Percentiles rank a stretch among this genome's conserved stretches.
Conservation (phyloP, 2,888 invertebrate species). For the Xestia c-nigrum region DNA sequence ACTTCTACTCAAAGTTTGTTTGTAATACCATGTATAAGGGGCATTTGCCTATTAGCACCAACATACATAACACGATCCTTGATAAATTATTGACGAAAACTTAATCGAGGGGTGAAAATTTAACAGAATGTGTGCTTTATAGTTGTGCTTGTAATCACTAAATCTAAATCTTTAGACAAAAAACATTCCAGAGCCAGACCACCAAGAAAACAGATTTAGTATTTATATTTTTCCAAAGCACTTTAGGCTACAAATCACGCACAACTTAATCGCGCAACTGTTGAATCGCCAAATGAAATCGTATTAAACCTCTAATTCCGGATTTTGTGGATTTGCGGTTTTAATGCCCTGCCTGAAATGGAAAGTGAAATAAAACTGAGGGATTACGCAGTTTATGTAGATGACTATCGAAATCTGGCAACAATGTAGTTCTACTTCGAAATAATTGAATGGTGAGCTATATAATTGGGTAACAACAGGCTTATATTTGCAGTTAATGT, state of each 20-base stretch:
- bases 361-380: slow-evolving; percentile 48
- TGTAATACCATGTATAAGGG: too few species aligned
- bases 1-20: too few species aligned
- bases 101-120: not conserved
- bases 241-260: slow-evolving; percentile 7
- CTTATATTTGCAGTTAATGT: not conserved
- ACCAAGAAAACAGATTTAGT: not conserved
- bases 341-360: slow-evolving; percentile 38
- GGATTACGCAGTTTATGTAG: slow-evolving; percentile 31
- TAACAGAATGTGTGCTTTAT: not conserved
- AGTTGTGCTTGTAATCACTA: not conserved
- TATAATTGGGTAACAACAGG: not conserved
- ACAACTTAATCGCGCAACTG: slow-evolving; percentile 63
- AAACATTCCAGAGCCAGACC: rapidly evolving
- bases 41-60: not conserved
- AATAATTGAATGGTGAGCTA: slow-evolving; percentile 10
- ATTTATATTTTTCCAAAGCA: slow-evolving; percentile 2
- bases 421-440: not conserved
- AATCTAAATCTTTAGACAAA: not conserved
- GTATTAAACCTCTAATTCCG: slow-evolving; percentile 47
- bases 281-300: slow-evolving; percentile 66
- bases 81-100: not conserved
- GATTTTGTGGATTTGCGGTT: slow-evolving; percentile 49
- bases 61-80: not conserved
- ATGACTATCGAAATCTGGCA: slow-evolving; percentile 29